Base-by-base conservation (phyloP, 2,113 vertebrate genomes). In the Equus quagga region DNA sequence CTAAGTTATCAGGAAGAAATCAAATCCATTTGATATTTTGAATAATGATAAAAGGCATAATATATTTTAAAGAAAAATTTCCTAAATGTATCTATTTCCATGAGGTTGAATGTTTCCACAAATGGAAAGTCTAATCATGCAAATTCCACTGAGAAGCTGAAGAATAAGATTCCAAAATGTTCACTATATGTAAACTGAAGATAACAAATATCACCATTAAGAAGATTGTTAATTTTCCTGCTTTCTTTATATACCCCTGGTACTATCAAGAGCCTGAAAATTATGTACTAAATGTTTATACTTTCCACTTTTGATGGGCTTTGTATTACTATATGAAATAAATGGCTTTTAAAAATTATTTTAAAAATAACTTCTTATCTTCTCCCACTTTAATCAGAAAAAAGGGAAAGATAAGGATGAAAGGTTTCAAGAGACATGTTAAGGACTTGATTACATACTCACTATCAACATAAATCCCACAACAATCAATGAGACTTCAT, bases 301-400 rank as follows among this genome's bases (percentile, higher is more conserved):
- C 0, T 72, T 84, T 56, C 18, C 81, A 70, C 56, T 18, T 98
- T 97, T 56, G 60, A 80, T 96, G 15, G 14, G 1, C 56, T 78
- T 85, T 91, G 21, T 93, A 73, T 86, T 3, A 79, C 36, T 81
- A 26, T 36, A 46, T 23, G 80, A 89, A 85, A 94, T 85, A 88
- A 64, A 24, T 56, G 14, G 2, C 8, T 28, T 49, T 67, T 84
- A 49, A 33, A 70, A 82, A 70, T 49, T 44, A 83, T 73, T 97
- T 97, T 21, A 18, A 83, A 41, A 94, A 14, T 62, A 86, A 75
- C 3, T 67, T 51, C 90, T 83, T 67, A 17, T 92, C 51, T 82
- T 91, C 49, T 97, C 44, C 23, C 44, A 60, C 72, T 67, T 95
- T 94, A 36, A 96, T 78, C 11, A 96, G 86, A 76, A 64, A 81